Evolutionary conservation across 53 echinoderm and acorn worm genomes (phyloP), one percentile per base, ranked within the genome.

Genomic region (Actinopyga echinites): DNA sequence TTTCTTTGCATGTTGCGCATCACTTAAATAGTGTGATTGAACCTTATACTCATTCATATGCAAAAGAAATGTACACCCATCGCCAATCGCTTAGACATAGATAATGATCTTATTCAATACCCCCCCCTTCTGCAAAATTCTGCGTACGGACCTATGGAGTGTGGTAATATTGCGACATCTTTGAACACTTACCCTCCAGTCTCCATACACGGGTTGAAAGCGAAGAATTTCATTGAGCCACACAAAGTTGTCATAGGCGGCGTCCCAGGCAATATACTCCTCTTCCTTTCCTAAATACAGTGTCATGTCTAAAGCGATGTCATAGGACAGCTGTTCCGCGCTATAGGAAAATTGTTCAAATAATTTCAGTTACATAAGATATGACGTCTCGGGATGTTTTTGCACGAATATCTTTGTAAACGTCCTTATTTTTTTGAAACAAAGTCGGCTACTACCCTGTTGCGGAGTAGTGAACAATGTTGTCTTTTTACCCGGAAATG

Each of bases 191-290:
- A 93, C 93, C 88, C 91, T 85, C 71, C 87, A 89, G 5, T 83
- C 52, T 69, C 82, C 86, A 57, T 66, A 93, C 1, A 28, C 79
- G 0, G 89, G 93, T 49, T 88, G 68, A 75, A 55, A 88, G 3
- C 88, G 79, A 0, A 93, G 85, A 29, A 91, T 85, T 31, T 88
- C 88, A 11, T 91, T 58, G 3, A 93, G 65, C 71, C 79, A 88
- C 64, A 82, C 53, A 25, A 93, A 61, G 60, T 82, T 83, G 30
- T 73, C 80, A 44, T 82, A 93, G 8, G 90, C 87, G 1, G 93
- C 86, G 28, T 91, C 86, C 93, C 93, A 93, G 1, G 93, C 91
- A 8, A 91, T 74, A 33, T 91, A 93, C 13, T 91, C 86, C 0
- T 24, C 13, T 32, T 93, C 93, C 1, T 86, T 17, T 1, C 17